A percentile compares a stretch with the other conserved stretches of the same genome.
Evolutionary conservation across 2,888 invertebrate genomes (phyloP).

Genomic region (Anarsia innoxiella): DNA sequence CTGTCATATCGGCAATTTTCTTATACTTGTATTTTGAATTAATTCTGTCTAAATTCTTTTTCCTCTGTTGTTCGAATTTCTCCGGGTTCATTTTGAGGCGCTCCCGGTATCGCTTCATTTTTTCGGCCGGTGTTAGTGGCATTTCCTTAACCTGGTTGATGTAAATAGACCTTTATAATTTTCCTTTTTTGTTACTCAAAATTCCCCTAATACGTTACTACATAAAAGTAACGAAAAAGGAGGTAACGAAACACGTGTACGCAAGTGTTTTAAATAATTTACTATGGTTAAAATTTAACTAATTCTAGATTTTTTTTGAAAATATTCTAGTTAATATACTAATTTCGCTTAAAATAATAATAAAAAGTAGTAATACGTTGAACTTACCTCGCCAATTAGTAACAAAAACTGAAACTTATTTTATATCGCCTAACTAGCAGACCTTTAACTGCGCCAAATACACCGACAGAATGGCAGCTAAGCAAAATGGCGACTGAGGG

Average conservation of each 20-base stretch:
- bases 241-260: slow-evolving; percentile 6
- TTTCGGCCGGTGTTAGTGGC: slow-evolving; percentile 7
- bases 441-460: background rate
- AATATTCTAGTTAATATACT: background rate
- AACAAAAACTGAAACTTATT: background rate
- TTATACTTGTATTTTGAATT: slow-evolving; percentile 4
- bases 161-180: slow-evolving; percentile 2
- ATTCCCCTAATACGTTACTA: slow-evolving; percentile 6
- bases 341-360: background rate
- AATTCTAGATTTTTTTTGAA: background rate
- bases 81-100: slow-evolving; percentile 4
- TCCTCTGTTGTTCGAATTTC: slow-evolving; percentile 4
- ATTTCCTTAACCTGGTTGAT: background rate
- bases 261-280: background rate
- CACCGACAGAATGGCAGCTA: background rate
- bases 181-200: slow-evolving; percentile 8
- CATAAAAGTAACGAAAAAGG: slow-evolving; percentile 7
- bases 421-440: too few relatives aligned
- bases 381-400: background rate
- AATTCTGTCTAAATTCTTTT: slow-evolving; percentile 3
- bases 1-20: slow-evolving; percentile 2
- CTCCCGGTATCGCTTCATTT: slow-evolving; percentile 7
- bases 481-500: background rate
- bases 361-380: background rate
- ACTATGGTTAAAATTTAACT: background rate